Evolutionary conservation across 2,888 invertebrate species (phyloP).

Genomic region (Eumacrocentrus americanus): DNA sequence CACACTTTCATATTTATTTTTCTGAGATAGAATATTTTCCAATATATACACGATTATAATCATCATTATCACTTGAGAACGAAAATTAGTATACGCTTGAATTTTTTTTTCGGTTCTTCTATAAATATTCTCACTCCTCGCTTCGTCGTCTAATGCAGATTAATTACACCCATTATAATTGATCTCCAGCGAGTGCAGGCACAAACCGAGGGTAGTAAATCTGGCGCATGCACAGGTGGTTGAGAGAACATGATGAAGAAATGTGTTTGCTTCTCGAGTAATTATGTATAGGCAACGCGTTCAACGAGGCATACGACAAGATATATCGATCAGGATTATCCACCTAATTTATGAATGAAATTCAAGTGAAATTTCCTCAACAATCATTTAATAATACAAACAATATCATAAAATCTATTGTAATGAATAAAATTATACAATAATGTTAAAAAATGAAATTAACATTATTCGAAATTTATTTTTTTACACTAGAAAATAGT

Average conservation of each 20-base stretch:
- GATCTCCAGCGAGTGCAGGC: neutral
- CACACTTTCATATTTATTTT: too few species aligned
- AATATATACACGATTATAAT: too few species aligned
- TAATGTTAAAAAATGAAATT: too few species aligned
- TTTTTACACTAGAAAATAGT: neutral
- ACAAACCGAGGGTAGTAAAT: neutral
- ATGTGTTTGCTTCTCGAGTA: slow-evolving; percentile 6
- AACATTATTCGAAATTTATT: neutral
- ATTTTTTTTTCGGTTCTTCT: neutral
- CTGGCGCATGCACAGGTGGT: slow-evolving; percentile 15
- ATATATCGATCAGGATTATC: neutral
- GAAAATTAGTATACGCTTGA: neutral
- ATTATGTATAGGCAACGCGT: neutral
- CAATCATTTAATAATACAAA: too few species aligned
- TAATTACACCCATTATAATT: slow-evolving; percentile 5
- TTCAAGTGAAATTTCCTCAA: too few species aligned
- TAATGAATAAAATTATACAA: too few species aligned
- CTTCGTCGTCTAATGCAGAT: neutral
- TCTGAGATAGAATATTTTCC: too few species aligned
- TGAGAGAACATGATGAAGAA: slow-evolving; percentile 10
- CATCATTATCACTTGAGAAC: neutral
- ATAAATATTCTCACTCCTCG: too few species aligned
- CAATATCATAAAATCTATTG: too few species aligned
- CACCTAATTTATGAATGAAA: too few species aligned
- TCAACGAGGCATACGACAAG: neutral